Percentiles rank a stretch among this genome's conserved stretches.
Evolutionary conservation across 2,888 invertebrate genomes (phyloP).

Genomic region (Aphodius sticticus): DNA sequence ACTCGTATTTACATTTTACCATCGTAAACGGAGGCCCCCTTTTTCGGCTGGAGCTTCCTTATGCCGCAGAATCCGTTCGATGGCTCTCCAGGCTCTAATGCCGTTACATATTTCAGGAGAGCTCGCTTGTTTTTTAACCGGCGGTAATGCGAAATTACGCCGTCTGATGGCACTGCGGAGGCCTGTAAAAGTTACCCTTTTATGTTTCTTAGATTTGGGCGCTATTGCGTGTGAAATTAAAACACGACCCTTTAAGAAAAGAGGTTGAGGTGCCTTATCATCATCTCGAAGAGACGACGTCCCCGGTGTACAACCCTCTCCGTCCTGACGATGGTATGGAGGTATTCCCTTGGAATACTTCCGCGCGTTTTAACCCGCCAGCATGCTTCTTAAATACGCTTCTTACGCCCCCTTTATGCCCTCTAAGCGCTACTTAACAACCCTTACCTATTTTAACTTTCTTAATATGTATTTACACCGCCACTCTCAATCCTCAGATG

Average conservation of each 20-base stretch:
- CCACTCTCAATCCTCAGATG: no score
- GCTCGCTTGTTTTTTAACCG: constrained; percentile 44
- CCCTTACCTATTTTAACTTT: not conserved
- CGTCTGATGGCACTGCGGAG: constrained; percentile 58
- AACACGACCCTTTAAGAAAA: constrained; percentile 57
- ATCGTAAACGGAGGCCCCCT: constrained; percentile 24
- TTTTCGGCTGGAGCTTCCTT: constrained; percentile 32
- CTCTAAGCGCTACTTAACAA: not conserved
- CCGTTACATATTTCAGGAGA: constrained; percentile 56
- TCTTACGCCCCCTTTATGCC: not conserved
- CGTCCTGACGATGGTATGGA: not conserved
- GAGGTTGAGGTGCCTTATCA: not conserved
- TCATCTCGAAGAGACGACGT: not conserved
- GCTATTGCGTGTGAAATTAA: constrained; percentile 63
- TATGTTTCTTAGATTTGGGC: constrained; percentile 52
- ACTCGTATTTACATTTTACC: constrained; percentile 48
- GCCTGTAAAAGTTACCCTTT: constrained; percentile 58
- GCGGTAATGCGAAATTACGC: constrained; percentile 57
- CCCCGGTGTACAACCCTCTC: not conserved
- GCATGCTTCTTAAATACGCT: not conserved
- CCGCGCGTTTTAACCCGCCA: not conserved
- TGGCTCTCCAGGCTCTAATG: constrained; percentile 55
- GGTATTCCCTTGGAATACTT: not conserved
- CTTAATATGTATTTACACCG: not conserved
- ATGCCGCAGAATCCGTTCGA: constrained; percentile 37